phyloP scores from a whole-genome alignment of 92 coral and sea anemone genomes.

The Blastomussa wellsi region DNA sequence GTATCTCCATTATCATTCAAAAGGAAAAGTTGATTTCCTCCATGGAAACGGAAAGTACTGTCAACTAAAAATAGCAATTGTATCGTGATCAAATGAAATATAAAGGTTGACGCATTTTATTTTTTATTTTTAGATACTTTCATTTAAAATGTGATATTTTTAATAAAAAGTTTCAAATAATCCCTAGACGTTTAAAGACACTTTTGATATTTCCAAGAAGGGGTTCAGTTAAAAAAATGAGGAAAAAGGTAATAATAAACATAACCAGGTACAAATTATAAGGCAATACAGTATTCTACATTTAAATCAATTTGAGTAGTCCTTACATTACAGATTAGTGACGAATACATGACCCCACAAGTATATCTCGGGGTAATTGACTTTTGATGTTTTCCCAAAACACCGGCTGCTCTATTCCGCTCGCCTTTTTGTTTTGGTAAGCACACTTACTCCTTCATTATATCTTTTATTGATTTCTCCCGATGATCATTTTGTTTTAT shows the following conservation, averaged over 20 bases:
- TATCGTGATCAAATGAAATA: not conserved
- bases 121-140: too few relatives aligned
- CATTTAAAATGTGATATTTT: not conserved
- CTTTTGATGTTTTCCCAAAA: not conserved
- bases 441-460: too few relatives aligned
- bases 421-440: not conserved
- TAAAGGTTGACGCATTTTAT: not conserved
- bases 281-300: not conserved
- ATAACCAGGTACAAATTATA: not conserved
- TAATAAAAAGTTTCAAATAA: not conserved
- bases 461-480: too few relatives aligned
- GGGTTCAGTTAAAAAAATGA: not conserved
- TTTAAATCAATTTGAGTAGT: too few relatives aligned
- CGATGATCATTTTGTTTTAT: too few relatives aligned
- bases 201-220: not conserved
- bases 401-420: not conserved
- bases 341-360: not conserved
- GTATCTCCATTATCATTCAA: constrained; percentile 5
- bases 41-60: not conserved
- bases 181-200: not conserved
- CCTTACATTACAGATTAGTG: not conserved
- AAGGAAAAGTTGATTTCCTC: not conserved
- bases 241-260: not conserved
- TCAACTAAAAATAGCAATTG: not conserved
- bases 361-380: not conserved